Evolutionary conservation across 2,797 vertebrate genomes (phyloP), one percentile per base, ranked within the genome.

Genomic region (Myotis vivesi): DNA sequence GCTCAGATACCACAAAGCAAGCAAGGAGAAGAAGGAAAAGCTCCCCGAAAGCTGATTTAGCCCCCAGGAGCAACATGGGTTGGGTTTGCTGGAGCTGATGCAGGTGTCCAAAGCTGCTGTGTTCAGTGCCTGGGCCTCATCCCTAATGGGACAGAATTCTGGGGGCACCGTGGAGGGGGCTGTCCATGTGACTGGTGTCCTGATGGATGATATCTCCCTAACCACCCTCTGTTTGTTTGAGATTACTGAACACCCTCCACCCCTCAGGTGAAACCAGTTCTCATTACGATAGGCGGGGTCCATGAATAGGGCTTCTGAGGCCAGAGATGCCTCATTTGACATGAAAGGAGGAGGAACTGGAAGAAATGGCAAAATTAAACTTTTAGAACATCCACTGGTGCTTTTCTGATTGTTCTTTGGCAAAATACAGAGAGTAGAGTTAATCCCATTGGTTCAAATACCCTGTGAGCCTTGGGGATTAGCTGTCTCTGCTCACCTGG

Each of bases 351-450:
- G 51, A 44, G 77, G 6, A 12, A 25, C 25, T 57, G n/a, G n/a
- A 38, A 62, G 49, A 95, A 84, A 80, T 12, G 28, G 73, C 16
- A 77, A 83, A 57, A 69, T 11, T 25, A 75, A 66, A 82, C 71
- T 76, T 91, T 83, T 6, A 51, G 79, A 91, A 87, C 9, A 64
- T 51, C 66, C n/a, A 55, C 33, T 64, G 66, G 53, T 71, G 73
- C 79, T 80, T 83, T 94, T 49, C 64, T 59, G 68, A 88, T 81
- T 69, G 38, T 79, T 89, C 71, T 87, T 80, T 80, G 57, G 82
- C 77, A 86, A 95, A 91, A 82, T 51, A 95, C 71, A 89, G 93
- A 81, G n/a, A 69, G 62, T 30, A 68, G 69, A 89, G 72, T 59
- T 71, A 73, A 96, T 84, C 66, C 59, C 36, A 83, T 41, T 49